Percentiles rank a stretch among this genome's conserved stretches.
Conservation (phyloP, 2,797 vertebrate genomes). For the Amblyraja radiata region DNA sequence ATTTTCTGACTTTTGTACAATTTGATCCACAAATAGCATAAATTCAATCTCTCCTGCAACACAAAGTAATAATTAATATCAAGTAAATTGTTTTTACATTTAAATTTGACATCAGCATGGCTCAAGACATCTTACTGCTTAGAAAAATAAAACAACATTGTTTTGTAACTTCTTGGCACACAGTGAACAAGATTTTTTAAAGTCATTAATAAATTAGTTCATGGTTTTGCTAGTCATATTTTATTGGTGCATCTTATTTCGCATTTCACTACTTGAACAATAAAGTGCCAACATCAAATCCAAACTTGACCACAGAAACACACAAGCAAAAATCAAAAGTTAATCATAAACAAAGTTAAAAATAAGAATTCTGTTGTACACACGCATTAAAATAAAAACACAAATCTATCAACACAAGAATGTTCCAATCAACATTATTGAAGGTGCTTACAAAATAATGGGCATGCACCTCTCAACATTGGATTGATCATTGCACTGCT, state of each 20-base stretch:
- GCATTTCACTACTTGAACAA: background rate
- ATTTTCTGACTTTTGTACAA: conserved; percentile 52
- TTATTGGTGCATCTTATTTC: background rate
- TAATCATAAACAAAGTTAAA: background rate
- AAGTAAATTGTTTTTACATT: background rate
- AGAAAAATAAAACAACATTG: background rate
- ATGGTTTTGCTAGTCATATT: background rate
- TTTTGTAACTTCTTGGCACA: background rate
- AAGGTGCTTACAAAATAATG: background rate
- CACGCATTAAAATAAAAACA: background rate
- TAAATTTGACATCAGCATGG: too few species aligned
- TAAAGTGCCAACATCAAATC: background rate
- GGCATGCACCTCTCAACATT: background rate
- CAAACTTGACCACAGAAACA: background rate
- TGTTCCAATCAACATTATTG: background rate
- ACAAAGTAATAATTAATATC: conserved; percentile 34
- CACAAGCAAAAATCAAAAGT: background rate
- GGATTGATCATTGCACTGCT: background rate
- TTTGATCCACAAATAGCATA: conserved; percentile 63
- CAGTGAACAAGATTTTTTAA: background rate
- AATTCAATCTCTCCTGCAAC: conserved; percentile 73
- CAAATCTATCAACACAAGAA: background rate
- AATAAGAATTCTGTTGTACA: background rate
- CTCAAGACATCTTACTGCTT: background rate
- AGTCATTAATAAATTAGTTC: background rate